Evolutionary conservation across 2,888 invertebrate genomes (phyloP).

Genomic region (Chalcis sispes): DNA sequence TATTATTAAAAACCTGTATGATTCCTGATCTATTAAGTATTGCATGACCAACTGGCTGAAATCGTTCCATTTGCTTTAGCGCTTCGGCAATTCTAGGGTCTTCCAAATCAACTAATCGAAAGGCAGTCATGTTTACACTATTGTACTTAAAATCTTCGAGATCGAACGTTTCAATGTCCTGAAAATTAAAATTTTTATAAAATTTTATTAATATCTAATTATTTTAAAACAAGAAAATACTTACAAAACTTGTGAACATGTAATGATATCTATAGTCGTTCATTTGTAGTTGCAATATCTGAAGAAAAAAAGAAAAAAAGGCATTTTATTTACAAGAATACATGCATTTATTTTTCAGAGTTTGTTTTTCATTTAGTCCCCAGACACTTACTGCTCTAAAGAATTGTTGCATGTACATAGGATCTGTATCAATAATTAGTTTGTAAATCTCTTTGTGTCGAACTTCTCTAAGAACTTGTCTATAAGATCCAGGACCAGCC

Average conservation of each 20-base stretch:
- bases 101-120: conserved; percentile 89
- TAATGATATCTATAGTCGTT: conserved; percentile 96
- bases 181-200: conserved; percentile 58
- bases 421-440: conserved; percentile 92
- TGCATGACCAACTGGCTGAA: conserved; percentile 89
- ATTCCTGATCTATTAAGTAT: conserved; percentile 84
- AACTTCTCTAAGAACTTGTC: conserved; percentile 86
- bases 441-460: conserved; percentile 92
- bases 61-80: conserved; percentile 90
- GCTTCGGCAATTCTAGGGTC: conserved; percentile 86
- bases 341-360: neutral
- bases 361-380: neutral
- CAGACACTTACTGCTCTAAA: conserved; percentile 88
- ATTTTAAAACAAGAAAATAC: conserved; percentile 78
- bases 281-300: conserved; percentile 97
- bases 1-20: conserved; percentile 79
- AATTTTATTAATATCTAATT: neutral
- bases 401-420: conserved; percentile 87
- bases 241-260: conserved; percentile 95
- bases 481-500: conserved; percentile 82
- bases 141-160: conserved; percentile 95
- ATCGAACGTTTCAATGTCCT: conserved; percentile 93
- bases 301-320: conserved; percentile 72
- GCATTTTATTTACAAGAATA: neutral
- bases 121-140: conserved; percentile 96